Conservation (phyloP, 1,140 invertebrate species). For the Drosophila azteca region DNA sequence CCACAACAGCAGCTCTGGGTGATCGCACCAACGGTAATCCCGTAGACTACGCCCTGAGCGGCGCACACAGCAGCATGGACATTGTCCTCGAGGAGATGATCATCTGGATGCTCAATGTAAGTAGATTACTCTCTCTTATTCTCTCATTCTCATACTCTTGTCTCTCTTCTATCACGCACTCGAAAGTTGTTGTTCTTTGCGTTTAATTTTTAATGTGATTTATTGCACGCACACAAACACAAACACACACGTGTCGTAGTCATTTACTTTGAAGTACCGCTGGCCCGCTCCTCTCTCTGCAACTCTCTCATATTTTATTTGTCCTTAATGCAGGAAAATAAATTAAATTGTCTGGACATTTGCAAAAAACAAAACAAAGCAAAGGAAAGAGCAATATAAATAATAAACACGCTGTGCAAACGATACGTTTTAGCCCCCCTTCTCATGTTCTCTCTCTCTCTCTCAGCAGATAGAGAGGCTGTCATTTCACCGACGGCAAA, state of each 20-base stretch:
- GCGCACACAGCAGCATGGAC: slow-evolving; percentile 65
- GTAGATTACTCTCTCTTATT: slow-evolving; percentile 24
- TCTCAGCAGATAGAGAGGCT: background rate
- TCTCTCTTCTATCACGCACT: slow-evolving; percentile 2
- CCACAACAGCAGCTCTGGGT: slow-evolving; percentile 9
- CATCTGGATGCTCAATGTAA: slow-evolving; percentile 74
- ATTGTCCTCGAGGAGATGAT: slow-evolving; percentile 67
- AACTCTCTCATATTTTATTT: slow-evolving; percentile 48
- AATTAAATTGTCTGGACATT: slow-evolving; percentile 58
- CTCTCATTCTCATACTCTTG: background rate
- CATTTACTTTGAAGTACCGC: slow-evolving; percentile 28
- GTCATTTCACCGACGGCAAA: no score
- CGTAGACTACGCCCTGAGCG: slow-evolving; percentile 63
- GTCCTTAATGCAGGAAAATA: slow-evolving; percentile 63
- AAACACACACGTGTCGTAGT: slow-evolving; percentile 32
- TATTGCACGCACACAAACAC: slow-evolving; percentile 67
- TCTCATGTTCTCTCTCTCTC: background rate
- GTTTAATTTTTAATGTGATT: slow-evolving; percentile 81
- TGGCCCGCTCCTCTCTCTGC: background rate
- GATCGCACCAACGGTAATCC: slow-evolving; percentile 54
- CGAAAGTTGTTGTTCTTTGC: slow-evolving; percentile 22
- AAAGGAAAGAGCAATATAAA: background rate
- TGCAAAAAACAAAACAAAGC: slow-evolving; percentile 15
- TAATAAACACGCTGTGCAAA: background rate
- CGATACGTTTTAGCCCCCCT: background rate